phyloP scores from a whole-genome alignment of 2,113 vertebrate species.

The Chamaea fasciata region DNA sequence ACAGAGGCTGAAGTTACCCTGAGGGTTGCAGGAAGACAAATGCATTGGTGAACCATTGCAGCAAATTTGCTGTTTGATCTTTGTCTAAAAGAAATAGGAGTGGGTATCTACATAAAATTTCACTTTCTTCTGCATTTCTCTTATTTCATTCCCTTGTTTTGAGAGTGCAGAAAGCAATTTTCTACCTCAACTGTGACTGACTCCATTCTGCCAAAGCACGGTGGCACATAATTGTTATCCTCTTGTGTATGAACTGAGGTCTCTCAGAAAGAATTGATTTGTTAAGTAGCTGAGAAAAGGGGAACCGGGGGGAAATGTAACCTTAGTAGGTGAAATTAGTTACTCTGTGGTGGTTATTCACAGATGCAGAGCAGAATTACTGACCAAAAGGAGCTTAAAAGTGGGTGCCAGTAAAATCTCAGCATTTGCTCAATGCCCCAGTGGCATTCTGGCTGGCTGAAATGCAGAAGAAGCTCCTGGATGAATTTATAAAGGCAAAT shows the following conservation, averaged over 20 bases:
- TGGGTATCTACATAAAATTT: background rate
- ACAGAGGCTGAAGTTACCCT: background rate
- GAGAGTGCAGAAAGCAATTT: conserved; percentile 29
- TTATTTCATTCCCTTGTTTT: background rate
- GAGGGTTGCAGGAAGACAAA: background rate
- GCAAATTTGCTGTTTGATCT: background rate
- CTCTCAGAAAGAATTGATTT: background rate
- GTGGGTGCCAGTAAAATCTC: background rate
- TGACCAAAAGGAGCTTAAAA: background rate
- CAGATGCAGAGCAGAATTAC: background rate
- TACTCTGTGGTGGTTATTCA: background rate
- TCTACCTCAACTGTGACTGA: conserved; percentile 1
- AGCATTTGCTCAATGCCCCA: background rate
- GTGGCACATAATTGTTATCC: background rate
- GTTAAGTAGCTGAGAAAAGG: background rate
- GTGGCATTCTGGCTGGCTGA: background rate
- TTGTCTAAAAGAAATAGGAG: background rate
- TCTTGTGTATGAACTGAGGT: background rate
- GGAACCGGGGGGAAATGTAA: background rate
- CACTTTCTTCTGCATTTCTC: conserved; percentile 12
- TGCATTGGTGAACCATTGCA: background rate
- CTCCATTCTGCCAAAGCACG: background rate
- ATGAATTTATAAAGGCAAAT: conserved; percentile 15
- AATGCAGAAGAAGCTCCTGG: background rate
- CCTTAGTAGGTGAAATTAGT: background rate